These are phyloP conservation scores for Sinocyclocheilus grahami DNA, from an alignment of 2,113 vertebrate genomes.

Conservation along the genomic window DNA sequence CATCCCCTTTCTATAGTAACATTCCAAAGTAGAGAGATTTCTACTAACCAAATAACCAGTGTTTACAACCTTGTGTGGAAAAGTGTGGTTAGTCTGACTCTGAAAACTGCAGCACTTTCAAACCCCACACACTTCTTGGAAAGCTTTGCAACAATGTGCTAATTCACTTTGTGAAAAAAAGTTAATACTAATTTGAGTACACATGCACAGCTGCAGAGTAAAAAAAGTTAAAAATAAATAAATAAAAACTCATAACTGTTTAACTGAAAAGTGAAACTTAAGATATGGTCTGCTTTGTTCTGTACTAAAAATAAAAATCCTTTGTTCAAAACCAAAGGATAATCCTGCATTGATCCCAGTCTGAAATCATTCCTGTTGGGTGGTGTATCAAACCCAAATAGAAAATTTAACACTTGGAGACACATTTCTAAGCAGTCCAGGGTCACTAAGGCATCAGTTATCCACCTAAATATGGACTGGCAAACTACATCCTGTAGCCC, in stretches of 20 bases:
- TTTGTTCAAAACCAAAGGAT: background rate
- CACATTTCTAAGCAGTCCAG: background rate
- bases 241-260: background rate
- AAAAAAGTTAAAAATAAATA: background rate
- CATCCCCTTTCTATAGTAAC: background rate
- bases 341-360: background rate
- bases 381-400: slow-evolving; percentile 6
- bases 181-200: background rate
- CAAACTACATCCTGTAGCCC: background rate
- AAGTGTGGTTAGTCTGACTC: background rate
- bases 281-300: background rate
- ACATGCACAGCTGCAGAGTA: slow-evolving; percentile 1
- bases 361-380: background rate
- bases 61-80: slow-evolving; percentile 7
- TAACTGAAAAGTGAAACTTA: background rate
- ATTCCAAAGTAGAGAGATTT: background rate
- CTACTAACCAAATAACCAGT: slow-evolving; percentile 9
- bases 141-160: slow-evolving; percentile 9
- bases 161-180: slow-evolving; percentile 17
- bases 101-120: background rate
- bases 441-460: slow-evolving; percentile 2
- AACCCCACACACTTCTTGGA: background rate
- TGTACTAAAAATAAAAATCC: background rate
- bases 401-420: background rate
- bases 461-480: slow-evolving; percentile 31